These are phyloP conservation scores for Pipistrellus kuhlii DNA, from an alignment of 2,797 vertebrate species.

Conservation along the genomic window DNA sequence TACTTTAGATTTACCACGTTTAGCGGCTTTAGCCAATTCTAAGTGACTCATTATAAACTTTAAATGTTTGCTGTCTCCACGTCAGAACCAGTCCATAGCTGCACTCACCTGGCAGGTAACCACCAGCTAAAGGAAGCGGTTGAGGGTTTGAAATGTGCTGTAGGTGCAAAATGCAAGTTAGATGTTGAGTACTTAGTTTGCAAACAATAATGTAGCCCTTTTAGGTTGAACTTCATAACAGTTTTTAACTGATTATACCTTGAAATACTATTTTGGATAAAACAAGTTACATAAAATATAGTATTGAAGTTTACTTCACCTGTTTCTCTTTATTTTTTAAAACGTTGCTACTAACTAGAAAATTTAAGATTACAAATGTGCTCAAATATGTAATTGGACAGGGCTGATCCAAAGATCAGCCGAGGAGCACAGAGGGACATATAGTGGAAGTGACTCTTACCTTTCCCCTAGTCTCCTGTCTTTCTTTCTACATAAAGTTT, in stretches of 20 bases:
- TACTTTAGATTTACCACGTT: neutral
- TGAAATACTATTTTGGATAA: conserved; percentile 13
- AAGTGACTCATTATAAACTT: neutral
- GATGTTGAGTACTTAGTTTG: neutral
- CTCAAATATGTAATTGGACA: neutral
- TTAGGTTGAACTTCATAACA: neutral
- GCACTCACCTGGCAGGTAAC: rapidly evolving
- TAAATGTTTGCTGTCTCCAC: neutral
- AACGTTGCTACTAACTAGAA: neutral
- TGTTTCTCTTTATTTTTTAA: neutral
- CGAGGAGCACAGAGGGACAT: neutral
- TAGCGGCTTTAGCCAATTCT: neutral
- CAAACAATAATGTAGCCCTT: neutral
- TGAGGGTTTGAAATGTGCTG: neutral
- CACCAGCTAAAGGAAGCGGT: neutral
- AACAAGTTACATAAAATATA: neutral
- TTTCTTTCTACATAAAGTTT: too few species aligned
- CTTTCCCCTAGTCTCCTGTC: too few species aligned
- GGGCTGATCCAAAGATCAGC: neutral
- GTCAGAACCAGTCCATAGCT: rapidly evolving
- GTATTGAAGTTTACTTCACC: neutral
- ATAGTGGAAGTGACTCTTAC: too few species aligned
- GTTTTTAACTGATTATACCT: neutral
- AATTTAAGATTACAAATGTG: neutral
- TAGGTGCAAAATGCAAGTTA: neutral